These are phyloP conservation scores for Eublepharis macularius DNA, from an alignment of 2,113 vertebrate species.

Conservation along the genomic window DNA sequence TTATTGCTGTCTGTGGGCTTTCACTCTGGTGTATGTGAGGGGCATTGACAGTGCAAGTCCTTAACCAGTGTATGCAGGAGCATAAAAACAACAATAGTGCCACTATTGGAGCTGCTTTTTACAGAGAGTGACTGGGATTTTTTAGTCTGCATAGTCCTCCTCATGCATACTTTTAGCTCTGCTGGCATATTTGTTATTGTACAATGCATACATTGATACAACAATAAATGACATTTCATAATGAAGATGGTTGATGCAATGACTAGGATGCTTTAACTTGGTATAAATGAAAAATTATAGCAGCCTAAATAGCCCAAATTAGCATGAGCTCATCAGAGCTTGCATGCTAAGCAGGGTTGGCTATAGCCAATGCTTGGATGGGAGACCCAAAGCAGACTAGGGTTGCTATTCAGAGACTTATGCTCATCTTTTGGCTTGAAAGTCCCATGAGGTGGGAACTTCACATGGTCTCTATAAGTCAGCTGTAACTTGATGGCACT, in stretches of 20 bases:
- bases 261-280: not conserved
- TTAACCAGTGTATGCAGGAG: conserved; percentile 6
- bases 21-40: conserved; percentile 15
- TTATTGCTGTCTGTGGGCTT: conserved; percentile 16
- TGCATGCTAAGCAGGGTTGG: no score
- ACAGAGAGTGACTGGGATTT: not conserved
- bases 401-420: no score
- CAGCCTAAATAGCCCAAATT: no score
- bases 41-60: conserved; percentile 19
- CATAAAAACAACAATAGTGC: conserved; percentile 28
- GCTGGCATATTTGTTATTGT: not conserved
- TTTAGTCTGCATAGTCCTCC: conserved; percentile 3
- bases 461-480: no score
- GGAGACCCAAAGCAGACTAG: no score
- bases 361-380: no score
- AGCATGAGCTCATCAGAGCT: no score
- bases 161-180: conserved; percentile 9
- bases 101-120: conserved; percentile 6
- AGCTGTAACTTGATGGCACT: no score
- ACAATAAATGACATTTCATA: not conserved
- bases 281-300: no score
- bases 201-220: conserved; percentile 1
- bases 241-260: not conserved
- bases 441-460: no score
- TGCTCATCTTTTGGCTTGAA: no score